phyloP scores from a whole-genome alignment of 2,797 vertebrate genomes.

The Sebastes oblongus region DNA sequence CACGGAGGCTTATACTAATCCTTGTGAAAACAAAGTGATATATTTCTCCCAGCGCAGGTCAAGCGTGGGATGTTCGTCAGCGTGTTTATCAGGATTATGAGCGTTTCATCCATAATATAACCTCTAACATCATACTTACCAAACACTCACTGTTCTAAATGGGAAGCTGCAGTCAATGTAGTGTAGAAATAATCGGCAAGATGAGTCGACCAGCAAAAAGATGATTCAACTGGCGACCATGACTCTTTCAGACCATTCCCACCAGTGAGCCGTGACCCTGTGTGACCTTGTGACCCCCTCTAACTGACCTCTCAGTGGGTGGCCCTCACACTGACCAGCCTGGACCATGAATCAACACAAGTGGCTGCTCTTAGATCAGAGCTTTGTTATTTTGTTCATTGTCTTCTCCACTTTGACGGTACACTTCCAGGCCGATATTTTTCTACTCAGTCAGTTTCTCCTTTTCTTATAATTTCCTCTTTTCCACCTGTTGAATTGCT shows the following conservation, averaged over 20 bases:
- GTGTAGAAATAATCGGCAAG: not conserved
- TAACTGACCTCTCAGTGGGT: constrained; percentile 77
- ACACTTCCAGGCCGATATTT: not conserved
- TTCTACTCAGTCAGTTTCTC: not conserved
- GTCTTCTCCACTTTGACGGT: not conserved
- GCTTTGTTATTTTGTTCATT: constrained; percentile 9
- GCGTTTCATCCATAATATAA: constrained; percentile 64
- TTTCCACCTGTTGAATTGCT: not conserved
- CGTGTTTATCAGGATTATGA: constrained; percentile 72
- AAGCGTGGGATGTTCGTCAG: constrained; percentile 69
- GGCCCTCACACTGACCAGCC: constrained; percentile 60
- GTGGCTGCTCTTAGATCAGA: constrained; percentile 30
- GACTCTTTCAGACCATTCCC: constrained; percentile 55
- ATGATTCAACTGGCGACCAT: constrained; percentile 14
- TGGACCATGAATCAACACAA: constrained; percentile 35
- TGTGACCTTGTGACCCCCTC: constrained; percentile 59
- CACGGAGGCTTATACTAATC: constrained; percentile 76
- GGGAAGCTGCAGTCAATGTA: not conserved
- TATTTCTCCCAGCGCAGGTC: constrained; percentile 65
- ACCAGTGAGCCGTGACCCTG: constrained; percentile 58
- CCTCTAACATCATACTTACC: constrained; percentile 49
- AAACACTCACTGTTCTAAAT: constrained; percentile 10
- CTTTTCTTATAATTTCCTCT: not conserved
- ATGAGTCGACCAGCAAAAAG: not conserved
- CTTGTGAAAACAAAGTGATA: constrained; percentile 75